Evolutionary conservation across 2,113 vertebrate species (phyloP), one percentile per base, ranked within the genome.

Genomic region (Trematomus loennbergii): DNA sequence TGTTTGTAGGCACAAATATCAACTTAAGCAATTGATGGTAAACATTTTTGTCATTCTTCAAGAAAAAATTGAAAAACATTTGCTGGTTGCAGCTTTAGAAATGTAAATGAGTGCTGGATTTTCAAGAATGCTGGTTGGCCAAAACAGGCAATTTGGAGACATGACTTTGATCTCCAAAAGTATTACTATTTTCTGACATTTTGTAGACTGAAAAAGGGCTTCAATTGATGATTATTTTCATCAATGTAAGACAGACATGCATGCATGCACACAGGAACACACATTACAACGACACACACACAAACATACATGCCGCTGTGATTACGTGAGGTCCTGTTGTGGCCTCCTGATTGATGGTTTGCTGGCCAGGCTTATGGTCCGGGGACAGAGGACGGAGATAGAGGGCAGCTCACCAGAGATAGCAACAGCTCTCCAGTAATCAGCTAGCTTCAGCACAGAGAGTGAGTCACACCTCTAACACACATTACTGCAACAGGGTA

Each of bases 281-380:
- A 50, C 16, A 25, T 36, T 52, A 5, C 75, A 69, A 33, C 20
- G 36, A 11, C 2, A 53, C 65, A 52, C 49, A 17, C 20, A 61
- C 49, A 45, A 50, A n/a, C 22, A 29, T 1, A 54, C 62, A 58
- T 13, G 46, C 25, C 29, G 10, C 54, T 66, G 84, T 83, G 88
- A 82, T 85, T 86, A 82, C 75, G 75, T 79, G 81, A 79, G 84
- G 87, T 87, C 84, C 79, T 82, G 81, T 63, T 72, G 85, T 18
- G 74, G 83, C 49, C 78, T 36, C 43, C 85, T 94, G 91, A 91
- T 91, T 85, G 86, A 92, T 91, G 86, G 82, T 85, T 55, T 76
- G 86, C 78, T 46, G 18, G 53, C 69, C n/a, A 73, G 66, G 81
- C 83, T 71, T 66, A 10, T 75, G 88, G 83, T 87, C 79, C 65